phyloP scores from a whole-genome alignment of 2,797 vertebrate species.

The Trematomus bernacchii region DNA sequence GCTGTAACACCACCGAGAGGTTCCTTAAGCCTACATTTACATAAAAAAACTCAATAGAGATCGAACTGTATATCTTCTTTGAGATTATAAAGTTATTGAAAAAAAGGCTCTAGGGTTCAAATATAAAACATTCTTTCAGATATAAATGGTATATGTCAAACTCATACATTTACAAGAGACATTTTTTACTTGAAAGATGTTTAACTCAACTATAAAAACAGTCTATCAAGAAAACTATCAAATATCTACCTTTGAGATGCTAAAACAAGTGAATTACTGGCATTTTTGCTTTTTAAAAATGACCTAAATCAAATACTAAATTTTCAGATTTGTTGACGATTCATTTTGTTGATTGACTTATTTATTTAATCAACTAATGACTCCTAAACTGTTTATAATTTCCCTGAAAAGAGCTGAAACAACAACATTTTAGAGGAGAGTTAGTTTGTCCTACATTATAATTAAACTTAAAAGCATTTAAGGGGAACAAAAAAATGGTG shows the following conservation, averaged over 20 bases:
- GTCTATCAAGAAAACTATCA: not conserved
- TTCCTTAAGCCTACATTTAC: not conserved
- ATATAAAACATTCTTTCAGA: too few species aligned
- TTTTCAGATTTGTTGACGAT: not conserved
- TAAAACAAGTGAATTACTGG: not conserved
- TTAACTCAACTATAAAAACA: not conserved
- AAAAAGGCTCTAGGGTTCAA: too few species aligned
- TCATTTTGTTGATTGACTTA: not conserved
- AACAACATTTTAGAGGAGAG: not conserved
- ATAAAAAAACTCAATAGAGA: too few species aligned
- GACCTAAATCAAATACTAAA: rapidly evolving
- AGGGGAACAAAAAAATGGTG: not conserved
- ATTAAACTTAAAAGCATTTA: too few species aligned
- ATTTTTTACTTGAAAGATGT: too few species aligned
- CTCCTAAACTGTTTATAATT: too few species aligned
- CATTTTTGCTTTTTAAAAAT: not conserved
- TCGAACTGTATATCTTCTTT: too few species aligned
- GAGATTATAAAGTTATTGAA: too few species aligned
- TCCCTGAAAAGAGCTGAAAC: not conserved
- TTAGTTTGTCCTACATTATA: not conserved
- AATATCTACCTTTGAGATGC: not conserved
- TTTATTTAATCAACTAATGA: not conserved
- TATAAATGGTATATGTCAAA: too few species aligned
- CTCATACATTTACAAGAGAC: too few species aligned
- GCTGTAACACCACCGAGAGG: not conserved